Evolutionary conservation across 2,888 invertebrate species (phyloP), one percentile per base, ranked within the genome.

Genomic region (Spisula solida): DNA sequence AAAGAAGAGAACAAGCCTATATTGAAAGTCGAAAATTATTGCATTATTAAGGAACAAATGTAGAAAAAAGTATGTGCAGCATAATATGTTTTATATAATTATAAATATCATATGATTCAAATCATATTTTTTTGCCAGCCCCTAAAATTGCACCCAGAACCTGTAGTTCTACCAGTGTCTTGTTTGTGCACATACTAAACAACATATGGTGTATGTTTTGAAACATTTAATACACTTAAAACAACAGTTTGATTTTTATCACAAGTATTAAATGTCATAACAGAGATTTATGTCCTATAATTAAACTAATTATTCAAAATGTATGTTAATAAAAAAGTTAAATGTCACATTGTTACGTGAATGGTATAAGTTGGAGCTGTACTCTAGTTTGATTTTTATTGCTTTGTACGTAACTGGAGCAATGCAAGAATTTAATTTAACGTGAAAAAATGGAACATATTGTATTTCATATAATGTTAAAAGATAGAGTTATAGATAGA

Each of bases 221-320:
- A 25, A 75, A 75, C 34, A 16, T 75, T 18, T 16, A n/a, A 16
- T 31, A 75, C 34, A 1, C 2, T 75, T 75, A 75, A 75, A 75
- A 31, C 75, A 31, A 34, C 34, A 18, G 1, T 12, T 31, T 75
- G 12, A 31, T 31, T 31, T 75, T 75, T 34, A 31, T 75, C 31
- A 4, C 14, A 16, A 31, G 34, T 34, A 31, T 34, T 34, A 75
- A 75, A 75, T 34, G 75, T 75, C 75, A 75, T 10, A 31, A 14
- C 18, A 14, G 75, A 75, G 75, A 75, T 75, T 75, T 75, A 75
- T 75, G 75, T 31, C 18, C 34, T 2, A 34, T 75, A 14, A 75
- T 75, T 75, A 75, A 31, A 31, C 75, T 75, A 14, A 75, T 75
- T 75, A 75, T 75, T 75, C 75, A 75, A 75, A 75, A 75, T 75